A percentile compares a stretch with the other conserved stretches of the same genome.
These are phyloP conservation scores for Diglossa cyanea DNA, from an alignment of 2,797 vertebrate species.

Conservation along the genomic window DNA sequence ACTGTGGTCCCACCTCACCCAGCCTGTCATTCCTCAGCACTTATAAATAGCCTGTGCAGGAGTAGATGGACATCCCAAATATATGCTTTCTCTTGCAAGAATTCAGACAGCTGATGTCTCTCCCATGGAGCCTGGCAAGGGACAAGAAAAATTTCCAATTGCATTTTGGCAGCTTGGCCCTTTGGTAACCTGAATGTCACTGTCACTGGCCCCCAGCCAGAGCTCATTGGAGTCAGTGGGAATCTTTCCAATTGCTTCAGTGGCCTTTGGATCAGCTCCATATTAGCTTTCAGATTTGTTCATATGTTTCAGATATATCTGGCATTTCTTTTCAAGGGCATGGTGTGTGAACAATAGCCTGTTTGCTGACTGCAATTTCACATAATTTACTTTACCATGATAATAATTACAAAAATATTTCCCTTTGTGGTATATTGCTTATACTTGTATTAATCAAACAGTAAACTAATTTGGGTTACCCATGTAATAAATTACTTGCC, in stretches of 20 bases:
- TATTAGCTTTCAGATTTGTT: constrained; percentile 28
- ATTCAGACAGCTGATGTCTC: neutral
- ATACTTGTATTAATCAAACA: neutral
- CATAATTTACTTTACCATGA: neutral
- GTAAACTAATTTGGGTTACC: neutral
- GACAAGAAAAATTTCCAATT: neutral
- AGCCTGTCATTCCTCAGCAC: neutral
- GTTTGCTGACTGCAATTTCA: neutral
- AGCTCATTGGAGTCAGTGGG: neutral
- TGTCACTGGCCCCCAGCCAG: constrained; percentile 4
- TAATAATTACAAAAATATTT: neutral
- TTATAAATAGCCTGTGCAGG: neutral
- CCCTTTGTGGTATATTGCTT: neutral
- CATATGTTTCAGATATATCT: constrained; percentile 3
- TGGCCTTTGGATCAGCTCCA: constrained; percentile 21
- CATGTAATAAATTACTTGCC: neutral
- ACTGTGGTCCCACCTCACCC: neutral
- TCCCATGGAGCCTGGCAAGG: neutral
- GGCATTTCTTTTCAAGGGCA: constrained; percentile 37
- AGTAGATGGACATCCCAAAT: neutral
- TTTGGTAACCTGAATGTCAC: neutral
- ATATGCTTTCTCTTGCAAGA: neutral
- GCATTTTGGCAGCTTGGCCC: neutral
- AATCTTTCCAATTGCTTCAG: constrained; percentile 26
- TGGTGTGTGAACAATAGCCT: neutral